These are phyloP conservation scores for Alosa sapidissima DNA, from an alignment of 2,797 vertebrate species.

Conservation along the genomic window DNA sequence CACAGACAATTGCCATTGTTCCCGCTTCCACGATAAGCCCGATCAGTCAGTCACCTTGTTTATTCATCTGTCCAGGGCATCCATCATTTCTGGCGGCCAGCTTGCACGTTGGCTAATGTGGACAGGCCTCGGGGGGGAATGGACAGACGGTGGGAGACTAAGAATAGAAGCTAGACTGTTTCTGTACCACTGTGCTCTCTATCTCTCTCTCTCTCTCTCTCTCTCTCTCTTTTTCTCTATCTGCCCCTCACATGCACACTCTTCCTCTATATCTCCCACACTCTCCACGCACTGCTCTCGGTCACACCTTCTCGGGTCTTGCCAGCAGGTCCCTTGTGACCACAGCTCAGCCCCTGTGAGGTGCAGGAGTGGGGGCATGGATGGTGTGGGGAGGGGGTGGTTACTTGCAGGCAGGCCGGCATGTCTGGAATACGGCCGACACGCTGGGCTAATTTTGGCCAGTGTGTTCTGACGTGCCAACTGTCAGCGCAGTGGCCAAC, in stretches of 20 bases:
- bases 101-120: conserved; percentile 39
- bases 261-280: background rate
- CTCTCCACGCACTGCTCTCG: background rate
- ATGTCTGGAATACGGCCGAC: conserved; percentile 14
- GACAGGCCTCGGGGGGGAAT: background rate
- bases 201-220: background rate
- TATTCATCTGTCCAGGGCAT: conserved; percentile 62
- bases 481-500: conserved; percentile 44
- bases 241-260: background rate
- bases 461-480: conserved; percentile 48
- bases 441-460: conserved; percentile 64
- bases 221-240: background rate
- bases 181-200: background rate
- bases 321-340: conserved; percentile 19
- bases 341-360: background rate
- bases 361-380: background rate
- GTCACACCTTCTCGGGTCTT: background rate
- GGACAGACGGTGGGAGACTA: conserved; percentile 43
- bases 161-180: conserved; percentile 57
- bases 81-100: conserved; percentile 49
- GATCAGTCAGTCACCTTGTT: conserved; percentile 71
- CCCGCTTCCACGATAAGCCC: conserved; percentile 59
- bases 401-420: conserved; percentile 2
- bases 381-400: background rate
- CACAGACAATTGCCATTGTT: conserved; percentile 58